Conservation (phyloP, 2,888 invertebrate genomes). For the Hymenopus coronatus region DNA sequence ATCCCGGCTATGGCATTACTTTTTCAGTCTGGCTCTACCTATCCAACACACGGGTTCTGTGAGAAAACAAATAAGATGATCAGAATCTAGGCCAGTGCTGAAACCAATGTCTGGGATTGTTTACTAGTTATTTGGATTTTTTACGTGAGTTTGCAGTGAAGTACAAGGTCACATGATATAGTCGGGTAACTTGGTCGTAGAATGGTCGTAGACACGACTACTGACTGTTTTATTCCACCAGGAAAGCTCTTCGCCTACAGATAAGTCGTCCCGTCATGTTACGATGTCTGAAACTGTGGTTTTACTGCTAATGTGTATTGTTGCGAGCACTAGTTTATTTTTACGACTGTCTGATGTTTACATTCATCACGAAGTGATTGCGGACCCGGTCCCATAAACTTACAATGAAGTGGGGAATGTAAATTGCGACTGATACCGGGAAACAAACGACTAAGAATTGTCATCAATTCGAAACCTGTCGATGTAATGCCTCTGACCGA, state of each 20-base stretch:
- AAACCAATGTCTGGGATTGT: too few relatives aligned
- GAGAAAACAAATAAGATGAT: too few relatives aligned
- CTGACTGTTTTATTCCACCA: background rate
- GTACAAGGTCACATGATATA: background rate
- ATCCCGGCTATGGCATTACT: too few relatives aligned
- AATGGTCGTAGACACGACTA: background rate
- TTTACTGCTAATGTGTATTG: background rate
- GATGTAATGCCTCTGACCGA: background rate
- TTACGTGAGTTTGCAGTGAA: background rate
- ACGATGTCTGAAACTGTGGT: background rate
- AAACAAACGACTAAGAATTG: conserved; percentile 8
- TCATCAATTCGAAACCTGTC: conserved; percentile 5
- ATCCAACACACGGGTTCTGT: too few relatives aligned
- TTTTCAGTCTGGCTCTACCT: too few relatives aligned
- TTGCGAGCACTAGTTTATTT: background rate
- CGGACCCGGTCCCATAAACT: background rate
- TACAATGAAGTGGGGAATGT: background rate
- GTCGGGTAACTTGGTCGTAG: background rate
- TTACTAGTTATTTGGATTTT: too few relatives aligned
- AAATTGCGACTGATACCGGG: background rate
- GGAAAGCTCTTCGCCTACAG: background rate
- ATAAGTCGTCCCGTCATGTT: background rate
- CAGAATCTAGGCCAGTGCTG: too few relatives aligned
- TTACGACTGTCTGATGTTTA: background rate
- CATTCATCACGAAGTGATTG: background rate